Evolutionary conservation across 1,140 invertebrate genomes (phyloP), one percentile per base, ranked within the genome.

Genomic region (Myzus persicae): DNA sequence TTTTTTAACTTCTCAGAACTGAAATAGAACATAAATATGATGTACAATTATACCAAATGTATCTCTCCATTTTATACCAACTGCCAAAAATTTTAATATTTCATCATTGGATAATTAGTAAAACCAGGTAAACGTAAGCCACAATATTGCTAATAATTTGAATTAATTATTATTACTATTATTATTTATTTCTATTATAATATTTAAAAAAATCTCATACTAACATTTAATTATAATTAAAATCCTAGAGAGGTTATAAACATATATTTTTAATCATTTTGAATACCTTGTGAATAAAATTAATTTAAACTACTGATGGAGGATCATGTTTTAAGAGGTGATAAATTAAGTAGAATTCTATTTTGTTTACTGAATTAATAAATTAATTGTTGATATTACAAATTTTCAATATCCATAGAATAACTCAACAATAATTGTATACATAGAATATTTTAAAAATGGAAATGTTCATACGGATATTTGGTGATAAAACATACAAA

Each of bases 401-500:
- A 89, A 11, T 84, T 9, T 2, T 84, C 40, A 84, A 40, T 0
- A 82, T 44, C 84, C 48, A 31, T 20, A 36, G 40, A 46, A 36
- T 36, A 54, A 46, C 51, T 54, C 9, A 40, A 89, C 31, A 24
- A 38, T 38, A 2, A 38, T 26, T 89, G 4, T 36, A 1, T 51
- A 38, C 38, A 40, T 14, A 51, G 8, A 26, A 54, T 51, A 89
- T 59, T 42, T 90, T 67, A 67, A 59, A 40, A 59, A 59, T 31
- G 42, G 18, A n/a, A 90, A 90, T 90, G 9, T 42, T 90, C 42
- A 67, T 42, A 67, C 22, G 14, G 36, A 24, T 67, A 67, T 42
- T 67, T 44, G 48, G 7, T 67, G 54, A 90, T 59, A 90, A 42
- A 51, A 46, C 67, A 82, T 48, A 93, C 44, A 84, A 93, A 93